A percentile compares a stretch with the other conserved stretches of the same genome.
phyloP scores from a whole-genome alignment of 1,140 invertebrate genomes.

The Brachionus angularis region DNA sequence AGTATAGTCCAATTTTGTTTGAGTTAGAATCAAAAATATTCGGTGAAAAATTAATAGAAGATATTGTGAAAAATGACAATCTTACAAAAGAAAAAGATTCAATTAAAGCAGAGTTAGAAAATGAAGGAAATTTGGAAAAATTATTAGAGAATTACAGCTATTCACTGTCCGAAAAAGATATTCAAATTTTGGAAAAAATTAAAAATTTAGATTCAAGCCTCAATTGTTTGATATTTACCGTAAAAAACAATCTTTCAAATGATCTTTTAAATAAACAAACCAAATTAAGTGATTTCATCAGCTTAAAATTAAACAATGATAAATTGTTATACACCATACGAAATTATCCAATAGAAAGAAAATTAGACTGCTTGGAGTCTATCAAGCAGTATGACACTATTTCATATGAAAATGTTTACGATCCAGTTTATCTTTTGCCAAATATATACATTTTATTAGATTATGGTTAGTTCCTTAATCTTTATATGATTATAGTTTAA shows the following conservation, averaged over 20 bases:
- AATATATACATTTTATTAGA: slow-evolving; percentile 30
- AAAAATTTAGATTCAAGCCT: neutral
- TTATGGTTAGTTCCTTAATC: slow-evolving; percentile 11
- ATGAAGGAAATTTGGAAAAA: neutral
- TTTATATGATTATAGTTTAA: neutral
- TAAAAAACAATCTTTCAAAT: neutral
- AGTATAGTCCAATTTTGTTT: no score
- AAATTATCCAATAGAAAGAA: slow-evolving; percentile 25
- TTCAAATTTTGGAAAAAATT: slow-evolving; percentile 1
- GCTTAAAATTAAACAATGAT: neutral
- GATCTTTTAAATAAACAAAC: slow-evolving; percentile 5
- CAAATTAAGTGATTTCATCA: slow-evolving; percentile 31
- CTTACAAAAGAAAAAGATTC: no score
- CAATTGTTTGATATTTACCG: slow-evolving; percentile 29
- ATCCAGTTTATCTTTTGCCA: slow-evolving; percentile 20
- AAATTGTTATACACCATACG: neutral
- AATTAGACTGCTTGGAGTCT: neutral
- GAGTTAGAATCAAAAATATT: no score
- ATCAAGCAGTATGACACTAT: neutral
- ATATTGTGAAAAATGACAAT: no score
- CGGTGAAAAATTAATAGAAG: no score
- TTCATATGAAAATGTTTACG: neutral
- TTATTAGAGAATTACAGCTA: neutral
- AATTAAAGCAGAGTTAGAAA: neutral
- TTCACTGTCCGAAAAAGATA: neutral